These are phyloP conservation scores for Pygoscelis antarcticus DNA, from an alignment of 2,113 vertebrate species.

Conservation along the genomic window DNA sequence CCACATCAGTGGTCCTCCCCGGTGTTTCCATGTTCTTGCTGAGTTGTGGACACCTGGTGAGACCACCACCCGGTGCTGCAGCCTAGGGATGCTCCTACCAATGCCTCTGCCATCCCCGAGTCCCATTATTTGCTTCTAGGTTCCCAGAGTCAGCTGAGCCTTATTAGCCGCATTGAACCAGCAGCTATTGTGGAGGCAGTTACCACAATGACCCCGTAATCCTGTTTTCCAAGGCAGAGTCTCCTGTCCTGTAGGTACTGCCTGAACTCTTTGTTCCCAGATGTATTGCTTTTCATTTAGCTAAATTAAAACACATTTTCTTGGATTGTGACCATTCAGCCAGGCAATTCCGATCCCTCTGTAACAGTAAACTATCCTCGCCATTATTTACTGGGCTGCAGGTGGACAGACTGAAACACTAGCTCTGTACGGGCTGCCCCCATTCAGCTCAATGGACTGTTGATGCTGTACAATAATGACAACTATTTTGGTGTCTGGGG, in stretches of 20 bases:
- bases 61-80: neutral
- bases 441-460: neutral
- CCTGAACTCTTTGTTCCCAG: constrained; percentile 50
- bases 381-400: constrained; percentile 62
- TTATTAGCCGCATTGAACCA: neutral
- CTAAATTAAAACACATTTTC: constrained; percentile 68
- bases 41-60: rapidly evolving
- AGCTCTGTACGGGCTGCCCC: neutral
- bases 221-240: constrained; percentile 28
- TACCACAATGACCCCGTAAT: constrained; percentile 13
- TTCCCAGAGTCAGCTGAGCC: neutral
- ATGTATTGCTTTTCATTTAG: constrained; percentile 64
- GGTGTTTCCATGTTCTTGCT: neutral
- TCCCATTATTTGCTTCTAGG: neutral
- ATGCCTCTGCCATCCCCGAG: neutral
- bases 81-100: neutral
- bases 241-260: constrained; percentile 30
- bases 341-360: constrained; percentile 43
- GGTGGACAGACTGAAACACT: constrained; percentile 58
- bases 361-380: constrained; percentile 58
- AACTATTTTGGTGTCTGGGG: neutral
- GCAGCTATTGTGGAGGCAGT: neutral
- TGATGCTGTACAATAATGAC: constrained; percentile 10
- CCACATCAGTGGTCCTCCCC: neutral
- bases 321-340: constrained; percentile 31